A percentile compares a stretch with the other conserved stretches of the same genome.
phyloP scores from a whole-genome alignment of 2,797 vertebrate species.

The Melanotaenia trifasciata region DNA sequence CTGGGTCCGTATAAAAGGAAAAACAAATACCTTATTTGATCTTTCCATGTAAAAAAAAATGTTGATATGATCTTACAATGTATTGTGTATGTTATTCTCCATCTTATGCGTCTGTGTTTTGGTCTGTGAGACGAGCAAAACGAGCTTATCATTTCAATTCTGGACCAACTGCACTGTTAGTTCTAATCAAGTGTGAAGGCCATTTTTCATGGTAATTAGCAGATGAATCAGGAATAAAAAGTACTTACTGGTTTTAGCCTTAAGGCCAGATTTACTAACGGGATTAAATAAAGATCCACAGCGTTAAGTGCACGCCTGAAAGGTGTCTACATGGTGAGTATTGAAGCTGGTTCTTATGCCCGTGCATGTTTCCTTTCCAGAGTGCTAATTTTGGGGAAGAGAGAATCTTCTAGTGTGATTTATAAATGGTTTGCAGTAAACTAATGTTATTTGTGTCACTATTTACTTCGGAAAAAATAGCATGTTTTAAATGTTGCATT shows the following conservation, averaged over 20 bases:
- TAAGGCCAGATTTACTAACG: neutral
- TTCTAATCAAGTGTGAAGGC: slow-evolving; percentile 1
- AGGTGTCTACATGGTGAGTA: neutral
- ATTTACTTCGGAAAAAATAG: neutral
- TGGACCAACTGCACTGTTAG: neutral
- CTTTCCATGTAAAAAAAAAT: neutral
- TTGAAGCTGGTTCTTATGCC: neutral
- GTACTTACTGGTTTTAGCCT: neutral
- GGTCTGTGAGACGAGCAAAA: neutral
- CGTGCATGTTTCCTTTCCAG: neutral
- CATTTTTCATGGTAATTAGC: neutral
- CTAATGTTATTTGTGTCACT: neutral
- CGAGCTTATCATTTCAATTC: neutral
- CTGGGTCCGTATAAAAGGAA: neutral
- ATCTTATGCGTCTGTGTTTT: neutral
- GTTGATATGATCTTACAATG: neutral
- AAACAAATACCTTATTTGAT: neutral
- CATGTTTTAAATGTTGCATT: neutral
- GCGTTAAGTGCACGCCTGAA: neutral
- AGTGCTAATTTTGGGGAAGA: neutral
- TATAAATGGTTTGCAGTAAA: neutral
- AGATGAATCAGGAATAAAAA: slow-evolving; percentile 13
- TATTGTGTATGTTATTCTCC: neutral
- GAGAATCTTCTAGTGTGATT: neutral
- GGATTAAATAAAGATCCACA: neutral